Conservation (phyloP, 2,888 invertebrate genomes). For the Syrista parreyssii region DNA sequence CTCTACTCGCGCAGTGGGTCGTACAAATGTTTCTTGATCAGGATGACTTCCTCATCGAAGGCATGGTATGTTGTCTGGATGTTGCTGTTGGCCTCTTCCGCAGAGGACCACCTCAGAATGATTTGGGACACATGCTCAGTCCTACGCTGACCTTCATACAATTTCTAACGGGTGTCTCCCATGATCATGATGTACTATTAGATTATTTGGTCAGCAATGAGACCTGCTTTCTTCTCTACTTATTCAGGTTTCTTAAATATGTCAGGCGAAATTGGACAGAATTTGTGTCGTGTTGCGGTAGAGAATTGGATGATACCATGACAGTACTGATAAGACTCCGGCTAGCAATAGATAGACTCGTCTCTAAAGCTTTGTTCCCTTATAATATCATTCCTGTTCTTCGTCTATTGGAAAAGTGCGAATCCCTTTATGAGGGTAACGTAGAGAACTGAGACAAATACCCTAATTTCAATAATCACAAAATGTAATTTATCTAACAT, state of each 20-base stretch:
- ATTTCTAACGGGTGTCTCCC: slow-evolving; percentile 84
- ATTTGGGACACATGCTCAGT: slow-evolving; percentile 84
- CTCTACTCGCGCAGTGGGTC: slow-evolving; percentile 87
- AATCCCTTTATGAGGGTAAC: slow-evolving; percentile 86
- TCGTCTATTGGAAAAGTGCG: slow-evolving; percentile 84
- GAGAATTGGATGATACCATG: slow-evolving; percentile 84
- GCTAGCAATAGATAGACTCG: slow-evolving; percentile 83
- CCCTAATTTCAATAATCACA: background rate
- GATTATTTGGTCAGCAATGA: slow-evolving; percentile 91
- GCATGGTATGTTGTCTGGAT: slow-evolving; percentile 91
- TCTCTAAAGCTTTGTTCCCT: slow-evolving; percentile 85
- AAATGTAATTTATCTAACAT: background rate
- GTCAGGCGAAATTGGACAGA: slow-evolving; percentile 85
- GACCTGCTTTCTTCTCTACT: slow-evolving; percentile 88
- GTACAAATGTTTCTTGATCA: slow-evolving; percentile 91
- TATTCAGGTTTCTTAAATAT: slow-evolving; percentile 86
- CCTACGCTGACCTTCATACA: slow-evolving; percentile 89
- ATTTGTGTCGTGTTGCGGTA: slow-evolving; percentile 82
- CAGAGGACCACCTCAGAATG: slow-evolving; percentile 82
- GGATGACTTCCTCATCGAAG: slow-evolving; percentile 90
- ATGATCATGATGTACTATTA: slow-evolving; percentile 82
- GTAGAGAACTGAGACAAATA: slow-evolving; percentile 77
- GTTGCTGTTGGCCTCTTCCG: slow-evolving; percentile 88
- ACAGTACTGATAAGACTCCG: slow-evolving; percentile 82
- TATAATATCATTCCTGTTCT: slow-evolving; percentile 92